These are phyloP conservation scores for Papilio helenus DNA, from an alignment of 1,140 invertebrate genomes.

Conservation along the genomic window DNA sequence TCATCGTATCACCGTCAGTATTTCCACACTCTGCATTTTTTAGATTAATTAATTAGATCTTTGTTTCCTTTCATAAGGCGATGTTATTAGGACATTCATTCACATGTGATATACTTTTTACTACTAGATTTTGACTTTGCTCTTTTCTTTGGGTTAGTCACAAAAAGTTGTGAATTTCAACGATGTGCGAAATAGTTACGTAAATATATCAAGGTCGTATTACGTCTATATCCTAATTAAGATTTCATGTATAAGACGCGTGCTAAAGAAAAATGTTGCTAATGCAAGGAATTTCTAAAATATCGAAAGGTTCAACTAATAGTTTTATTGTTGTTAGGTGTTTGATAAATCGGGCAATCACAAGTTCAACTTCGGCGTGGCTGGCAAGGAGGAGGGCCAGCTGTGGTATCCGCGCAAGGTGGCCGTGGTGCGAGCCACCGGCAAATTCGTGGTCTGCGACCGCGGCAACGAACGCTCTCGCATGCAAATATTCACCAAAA, in stretches of 20 bases:
- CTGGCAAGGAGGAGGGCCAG: constrained; percentile 97
- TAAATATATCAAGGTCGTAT: neutral
- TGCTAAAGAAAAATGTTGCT: no score
- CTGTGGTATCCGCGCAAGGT: constrained; percentile 98
- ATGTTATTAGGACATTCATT: no score
- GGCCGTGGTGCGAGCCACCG: constrained; percentile 93
- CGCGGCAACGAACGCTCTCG: constrained; percentile 97
- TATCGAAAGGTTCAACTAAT: no score
- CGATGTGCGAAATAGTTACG: neutral
- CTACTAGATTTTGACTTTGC: no score
- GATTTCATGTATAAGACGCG: neutral
- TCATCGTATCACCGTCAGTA: constrained; percentile 93
- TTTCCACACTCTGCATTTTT: neutral
- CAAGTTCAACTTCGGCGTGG: constrained; percentile 94
- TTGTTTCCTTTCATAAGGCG: no score
- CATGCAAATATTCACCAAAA: constrained; percentile 97
- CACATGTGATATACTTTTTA: no score
- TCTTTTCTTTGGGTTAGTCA: neutral
- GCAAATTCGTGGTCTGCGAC: constrained; percentile 98
- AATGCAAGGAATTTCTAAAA: no score
- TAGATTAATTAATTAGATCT: no score
- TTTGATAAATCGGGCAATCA: constrained; percentile 95
- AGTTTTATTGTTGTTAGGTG: constrained; percentile 83
- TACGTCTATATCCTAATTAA: neutral
- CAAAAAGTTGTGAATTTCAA: neutral